Evolutionary conservation across 1,140 invertebrate species (phyloP).

Genomic region (Diachasma alloeum): DNA sequence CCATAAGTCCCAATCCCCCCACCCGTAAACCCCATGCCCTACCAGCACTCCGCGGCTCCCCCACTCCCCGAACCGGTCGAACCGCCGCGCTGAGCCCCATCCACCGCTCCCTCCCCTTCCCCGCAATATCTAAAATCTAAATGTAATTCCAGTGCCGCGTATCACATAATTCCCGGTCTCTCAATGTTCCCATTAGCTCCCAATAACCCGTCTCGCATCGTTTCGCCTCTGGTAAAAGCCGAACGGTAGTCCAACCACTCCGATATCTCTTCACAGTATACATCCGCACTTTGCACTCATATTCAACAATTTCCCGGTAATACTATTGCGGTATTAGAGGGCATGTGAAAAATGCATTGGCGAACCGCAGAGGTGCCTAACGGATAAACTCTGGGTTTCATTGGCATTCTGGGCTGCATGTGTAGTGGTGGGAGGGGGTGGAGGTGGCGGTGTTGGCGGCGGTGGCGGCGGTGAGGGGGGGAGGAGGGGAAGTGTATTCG

Average conservation of each 20-base stretch:
- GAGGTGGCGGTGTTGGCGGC: background rate
- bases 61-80: too few species aligned
- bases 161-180: background rate
- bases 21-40: too few species aligned
- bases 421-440: background rate
- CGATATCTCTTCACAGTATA: background rate
- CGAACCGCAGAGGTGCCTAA: background rate
- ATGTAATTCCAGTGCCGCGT: background rate
- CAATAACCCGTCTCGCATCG: background rate
- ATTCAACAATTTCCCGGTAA: background rate
- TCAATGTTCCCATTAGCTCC: background rate
- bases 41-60: too few species aligned
- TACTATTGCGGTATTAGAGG: background rate
- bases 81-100: too few species aligned
- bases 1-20: too few species aligned
- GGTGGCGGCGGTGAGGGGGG: background rate
- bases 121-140: background rate
- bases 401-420: too few species aligned
- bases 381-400: background rate
- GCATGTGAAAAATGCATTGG: background rate
- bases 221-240: background rate
- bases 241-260: background rate
- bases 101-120: background rate
- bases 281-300: background rate
- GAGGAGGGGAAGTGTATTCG: background rate